These are phyloP conservation scores for Pelochelys cantorii DNA, from an alignment of 2,797 vertebrate genomes.

Conservation along the genomic window DNA sequence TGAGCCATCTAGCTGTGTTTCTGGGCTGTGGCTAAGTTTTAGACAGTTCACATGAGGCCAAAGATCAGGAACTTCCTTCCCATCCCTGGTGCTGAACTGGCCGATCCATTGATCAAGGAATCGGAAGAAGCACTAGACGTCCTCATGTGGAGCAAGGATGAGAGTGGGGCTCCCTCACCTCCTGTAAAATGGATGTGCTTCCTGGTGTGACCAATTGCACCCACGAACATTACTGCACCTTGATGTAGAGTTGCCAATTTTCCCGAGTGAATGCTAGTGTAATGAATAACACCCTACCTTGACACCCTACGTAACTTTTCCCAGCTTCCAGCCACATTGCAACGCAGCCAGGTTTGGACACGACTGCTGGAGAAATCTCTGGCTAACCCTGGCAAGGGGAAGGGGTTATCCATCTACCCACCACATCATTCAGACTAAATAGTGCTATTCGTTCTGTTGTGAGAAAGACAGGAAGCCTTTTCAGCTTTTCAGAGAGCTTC, in stretches of 20 bases:
- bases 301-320: constrained; percentile 16
- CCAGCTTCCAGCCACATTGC: constrained; percentile 26
- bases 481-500: not conserved
- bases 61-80: not conserved
- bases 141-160: not conserved
- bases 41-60: constrained; percentile 20
- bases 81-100: not conserved
- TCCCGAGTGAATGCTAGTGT: too few species aligned
- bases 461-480: not conserved
- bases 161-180: not conserved
- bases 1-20: not conserved
- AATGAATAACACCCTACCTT: not conserved
- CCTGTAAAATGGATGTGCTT: not conserved
- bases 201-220: constrained; percentile 34
- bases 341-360: constrained; percentile 48
- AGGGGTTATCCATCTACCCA: constrained; percentile 53
- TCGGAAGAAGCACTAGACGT: not conserved
- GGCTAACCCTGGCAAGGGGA: constrained; percentile 49
- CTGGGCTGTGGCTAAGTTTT: not conserved
- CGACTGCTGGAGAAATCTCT: constrained; percentile 23
- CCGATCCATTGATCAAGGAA: not conserved
- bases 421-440: constrained; percentile 45
- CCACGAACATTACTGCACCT: constrained; percentile 35
- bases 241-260: too few species aligned
- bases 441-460: constrained; percentile 12